Base-by-base conservation (phyloP, 2,113 vertebrate species). In the Climacteris rufus region DNA sequence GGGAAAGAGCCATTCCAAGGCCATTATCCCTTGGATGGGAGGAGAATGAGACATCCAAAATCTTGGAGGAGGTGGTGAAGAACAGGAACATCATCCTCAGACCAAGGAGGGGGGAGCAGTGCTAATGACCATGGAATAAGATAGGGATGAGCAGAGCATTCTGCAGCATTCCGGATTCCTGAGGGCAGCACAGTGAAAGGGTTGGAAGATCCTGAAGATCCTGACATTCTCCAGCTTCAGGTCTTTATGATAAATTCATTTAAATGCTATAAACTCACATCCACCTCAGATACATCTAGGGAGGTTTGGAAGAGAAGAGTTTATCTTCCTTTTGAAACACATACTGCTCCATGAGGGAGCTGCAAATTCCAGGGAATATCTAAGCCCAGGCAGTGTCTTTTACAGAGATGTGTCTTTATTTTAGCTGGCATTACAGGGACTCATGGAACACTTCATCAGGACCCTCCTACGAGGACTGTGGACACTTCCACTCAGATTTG, bases 141-240 rank as follows among this genome's bases (percentile, higher is more conserved):
- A 22, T 7, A 1, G 1, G 44, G 66, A 33, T n/a, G 50, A 76
- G 22, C 63, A 61, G 45, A 65, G 24, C 11, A 18, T 30, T 68
- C 45, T 76, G 37, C 44, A 64, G 23, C 10, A 16, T 44, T 64
- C 40, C 39, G 60, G 10, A 28, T 72, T 63, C 57, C 50, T 35
- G 21, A 64, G 24, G 9, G 53, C 24, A 52, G 35, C 30, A n/a
- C 1, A 33, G 22, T 0, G 0, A 68, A 89, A 31, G 2, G 8
- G 5, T 2, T 69, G 75, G 60, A 78, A n/a, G 17, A 57, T 56
- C 35, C 35, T 28, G 30, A 22, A 53, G 42, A 59, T 61, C 28
- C 52, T 56, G 80, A 61, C 24, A 18, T 21, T 27, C n/a, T 52
- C 20, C 68, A 57, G 40, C 30, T 79, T 77, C 66, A 68, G 18